A percentile compares a stretch with the other conserved stretches of the same genome.
Conservation (phyloP, 37 sponge, comb jelly and placozoan species). For the Petrosia ficiformis region DNA sequence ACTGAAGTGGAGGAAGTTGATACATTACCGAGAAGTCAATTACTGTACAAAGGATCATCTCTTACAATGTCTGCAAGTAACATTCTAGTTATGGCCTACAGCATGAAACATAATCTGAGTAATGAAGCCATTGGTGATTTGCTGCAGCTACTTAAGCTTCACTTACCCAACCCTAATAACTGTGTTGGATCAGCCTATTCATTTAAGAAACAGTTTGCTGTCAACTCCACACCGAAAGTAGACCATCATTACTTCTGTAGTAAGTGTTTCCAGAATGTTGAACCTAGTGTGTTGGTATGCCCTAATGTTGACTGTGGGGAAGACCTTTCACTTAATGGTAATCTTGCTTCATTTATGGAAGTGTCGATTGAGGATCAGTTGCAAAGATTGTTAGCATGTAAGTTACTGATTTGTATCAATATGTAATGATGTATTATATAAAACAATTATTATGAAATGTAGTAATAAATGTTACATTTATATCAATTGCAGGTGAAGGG, state of each 20-base stretch:
- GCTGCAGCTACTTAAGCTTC: slow-evolving; percentile 6
- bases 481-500: too few species aligned
- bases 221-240: not conserved
- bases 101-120: slow-evolving; percentile 27
- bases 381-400: slow-evolving; percentile 20
- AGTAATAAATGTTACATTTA: too few species aligned
- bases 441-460: not conserved
- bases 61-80: not conserved
- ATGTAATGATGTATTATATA: not conserved
- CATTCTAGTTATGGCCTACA: slow-evolving; percentile 17
- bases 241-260: slow-evolving; percentile 22
- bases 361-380: slow-evolving; percentile 31
- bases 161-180: slow-evolving; percentile 11
- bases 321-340: not conserved
- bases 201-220: slow-evolving; percentile 24
- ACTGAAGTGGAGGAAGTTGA: too few species aligned
- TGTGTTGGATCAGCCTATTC: slow-evolving; percentile 9
- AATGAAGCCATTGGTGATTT: slow-evolving; percentile 31
- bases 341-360: slow-evolving; percentile 20
- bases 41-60: slow-evolving; percentile 6
- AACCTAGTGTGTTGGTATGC: slow-evolving; percentile 1
- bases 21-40: too few species aligned
- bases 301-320: slow-evolving; percentile 10
- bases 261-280: slow-evolving; percentile 13
- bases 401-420: not conserved